Conservation (phyloP, 2,888 invertebrate species). For the Perizoma flavofasciatum region DNA sequence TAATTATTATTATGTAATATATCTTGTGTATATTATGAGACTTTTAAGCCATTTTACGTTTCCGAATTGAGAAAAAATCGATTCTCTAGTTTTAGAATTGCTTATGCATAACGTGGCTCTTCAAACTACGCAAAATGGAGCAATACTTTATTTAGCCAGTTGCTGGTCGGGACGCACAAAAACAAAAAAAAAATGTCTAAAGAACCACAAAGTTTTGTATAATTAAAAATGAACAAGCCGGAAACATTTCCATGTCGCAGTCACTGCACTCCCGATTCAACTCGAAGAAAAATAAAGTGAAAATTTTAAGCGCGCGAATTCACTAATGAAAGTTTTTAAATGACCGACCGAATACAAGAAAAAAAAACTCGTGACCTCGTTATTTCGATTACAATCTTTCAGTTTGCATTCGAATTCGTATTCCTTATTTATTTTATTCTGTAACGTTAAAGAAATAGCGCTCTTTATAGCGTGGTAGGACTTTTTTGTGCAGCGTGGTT, state of each 20-base stretch:
- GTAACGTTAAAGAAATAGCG: conserved; percentile 39
- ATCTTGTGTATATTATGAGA: too few relatives aligned
- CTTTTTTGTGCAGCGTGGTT: conserved; percentile 29
- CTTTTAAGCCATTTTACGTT: too few relatives aligned
- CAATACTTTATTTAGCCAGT: too few relatives aligned
- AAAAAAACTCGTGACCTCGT: conserved; percentile 74
- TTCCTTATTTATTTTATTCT: conserved; percentile 32
- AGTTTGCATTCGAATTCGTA: conserved; percentile 45
- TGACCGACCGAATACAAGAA: conserved; percentile 67
- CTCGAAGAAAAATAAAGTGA: conserved; percentile 68
- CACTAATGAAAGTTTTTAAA: conserved; percentile 81
- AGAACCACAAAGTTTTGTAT: conserved; percentile 27
- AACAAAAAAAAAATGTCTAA: conserved; percentile 16
- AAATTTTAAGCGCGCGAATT: conserved; percentile 70
- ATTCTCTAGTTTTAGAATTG: too few relatives aligned
- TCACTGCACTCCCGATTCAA: conserved; percentile 47
- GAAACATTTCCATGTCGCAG: conserved; percentile 37
- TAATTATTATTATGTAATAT: too few relatives aligned
- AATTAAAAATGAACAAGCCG: conserved; percentile 33
- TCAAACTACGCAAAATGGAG: too few relatives aligned
- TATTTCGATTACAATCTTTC: conserved; percentile 66
- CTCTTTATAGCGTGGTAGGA: conserved; percentile 32
- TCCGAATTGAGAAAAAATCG: too few relatives aligned
- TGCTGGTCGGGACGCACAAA: conserved; percentile 1
- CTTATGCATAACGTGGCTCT: too few relatives aligned